Percentiles rank a stretch among this genome's conserved stretches.
Conservation (phyloP, 1,140 invertebrate species). For the Plodia interpunctella region DNA sequence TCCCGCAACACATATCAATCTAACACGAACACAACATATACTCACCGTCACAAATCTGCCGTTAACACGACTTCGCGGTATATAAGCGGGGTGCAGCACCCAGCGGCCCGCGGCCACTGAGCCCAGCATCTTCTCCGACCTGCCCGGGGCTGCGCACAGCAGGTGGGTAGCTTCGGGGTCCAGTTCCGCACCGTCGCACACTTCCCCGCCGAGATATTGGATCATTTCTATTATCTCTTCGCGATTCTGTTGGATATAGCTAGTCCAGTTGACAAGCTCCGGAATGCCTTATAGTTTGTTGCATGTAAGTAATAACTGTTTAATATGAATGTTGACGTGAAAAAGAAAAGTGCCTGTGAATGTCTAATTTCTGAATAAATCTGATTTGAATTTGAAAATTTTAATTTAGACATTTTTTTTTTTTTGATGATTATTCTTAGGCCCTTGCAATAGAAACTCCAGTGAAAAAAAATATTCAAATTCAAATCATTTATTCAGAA, state of each 20-base stretch:
- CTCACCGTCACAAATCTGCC: conserved; percentile 80
- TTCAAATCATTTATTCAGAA: no score
- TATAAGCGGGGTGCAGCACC: conserved; percentile 89
- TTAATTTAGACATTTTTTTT: no score
- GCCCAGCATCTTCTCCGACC: conserved; percentile 91
- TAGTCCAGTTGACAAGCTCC: neutral
- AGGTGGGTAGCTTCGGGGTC: conserved; percentile 87
- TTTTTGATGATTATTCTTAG: no score
- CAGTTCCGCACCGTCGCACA: conserved; percentile 79
- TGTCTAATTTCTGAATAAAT: no score
- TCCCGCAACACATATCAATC: no score
- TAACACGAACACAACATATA: neutral
- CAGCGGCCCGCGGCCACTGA: conserved; percentile 92
- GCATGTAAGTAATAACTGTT: no score
- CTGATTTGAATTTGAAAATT: no score
- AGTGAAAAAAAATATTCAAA: no score
- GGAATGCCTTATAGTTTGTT: no score
- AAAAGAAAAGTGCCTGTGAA: no score
- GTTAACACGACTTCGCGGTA: conserved; percentile 79
- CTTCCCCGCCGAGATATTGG: conserved; percentile 81
- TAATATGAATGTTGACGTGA: no score
- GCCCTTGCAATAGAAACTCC: no score
- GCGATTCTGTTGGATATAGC: conserved; percentile 44
- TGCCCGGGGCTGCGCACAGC: conserved; percentile 82
- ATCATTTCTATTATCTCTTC: conserved; percentile 75